phyloP scores from a whole-genome alignment of 2,113 vertebrate genomes.

The Anoura caudifer region DNA sequence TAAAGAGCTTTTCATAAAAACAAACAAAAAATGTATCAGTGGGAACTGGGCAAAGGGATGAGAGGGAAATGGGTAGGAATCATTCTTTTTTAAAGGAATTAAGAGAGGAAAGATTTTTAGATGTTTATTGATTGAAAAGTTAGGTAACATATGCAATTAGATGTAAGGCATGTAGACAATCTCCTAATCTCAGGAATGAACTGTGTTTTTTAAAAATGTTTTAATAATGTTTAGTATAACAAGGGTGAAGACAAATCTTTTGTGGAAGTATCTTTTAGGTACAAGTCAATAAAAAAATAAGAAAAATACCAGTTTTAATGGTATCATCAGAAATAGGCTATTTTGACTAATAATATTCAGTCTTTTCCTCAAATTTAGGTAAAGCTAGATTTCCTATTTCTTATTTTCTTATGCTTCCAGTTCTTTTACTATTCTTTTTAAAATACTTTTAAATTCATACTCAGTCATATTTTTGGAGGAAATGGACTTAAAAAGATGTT shows the following conservation, averaged over 20 bases:
- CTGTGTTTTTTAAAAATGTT: neutral
- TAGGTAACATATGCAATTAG: neutral
- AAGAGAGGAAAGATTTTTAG: neutral
- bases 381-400: neutral
- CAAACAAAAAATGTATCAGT: conserved; percentile 10
- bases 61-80: neutral
- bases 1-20: conserved; percentile 8
- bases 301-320: neutral
- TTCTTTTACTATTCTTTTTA: neutral
- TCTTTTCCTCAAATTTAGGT: neutral
- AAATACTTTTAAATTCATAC: neutral
- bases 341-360: neutral
- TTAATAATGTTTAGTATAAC: neutral
- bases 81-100: neutral
- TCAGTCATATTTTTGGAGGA: neutral
- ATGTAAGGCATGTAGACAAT: neutral
- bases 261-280: neutral
- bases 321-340: neutral
- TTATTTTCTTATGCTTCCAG: neutral
- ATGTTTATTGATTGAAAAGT: neutral
- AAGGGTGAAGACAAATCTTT: neutral
- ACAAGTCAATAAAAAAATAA: neutral
- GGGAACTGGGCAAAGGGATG: neutral
- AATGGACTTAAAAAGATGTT: neutral
- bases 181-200: neutral